Percentiles rank a stretch among this genome's conserved stretches.
Evolutionary conservation across 2,888 invertebrate species (phyloP).

Genomic region (Alloplasta piceator): DNA sequence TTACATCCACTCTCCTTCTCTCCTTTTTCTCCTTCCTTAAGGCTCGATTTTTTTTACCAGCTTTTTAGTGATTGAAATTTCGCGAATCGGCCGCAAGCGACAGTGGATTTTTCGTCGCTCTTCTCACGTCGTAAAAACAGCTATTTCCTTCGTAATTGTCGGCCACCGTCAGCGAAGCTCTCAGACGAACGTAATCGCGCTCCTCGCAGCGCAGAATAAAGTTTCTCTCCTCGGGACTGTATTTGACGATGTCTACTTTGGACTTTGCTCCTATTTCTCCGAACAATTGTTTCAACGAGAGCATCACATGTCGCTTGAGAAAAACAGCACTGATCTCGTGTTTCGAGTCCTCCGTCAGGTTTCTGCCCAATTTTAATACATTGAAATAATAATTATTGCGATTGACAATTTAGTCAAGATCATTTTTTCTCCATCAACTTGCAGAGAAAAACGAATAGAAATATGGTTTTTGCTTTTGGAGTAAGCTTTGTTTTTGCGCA

Average conservation of each 20-base stretch:
- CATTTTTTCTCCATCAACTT: no score
- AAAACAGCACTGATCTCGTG: conserved; percentile 84
- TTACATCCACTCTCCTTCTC: conserved; percentile 29
- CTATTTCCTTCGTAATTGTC: conserved; percentile 83
- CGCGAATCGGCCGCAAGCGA: conserved; percentile 77
- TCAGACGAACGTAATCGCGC: conserved; percentile 85
- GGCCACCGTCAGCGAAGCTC: conserved; percentile 85
- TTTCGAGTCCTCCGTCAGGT: conserved; percentile 81
- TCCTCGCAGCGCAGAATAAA: conserved; percentile 85
- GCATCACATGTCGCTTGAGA: conserved; percentile 86
- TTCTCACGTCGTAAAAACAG: conserved; percentile 85
- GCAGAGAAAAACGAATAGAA: no score
- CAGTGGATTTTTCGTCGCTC: conserved; percentile 84
- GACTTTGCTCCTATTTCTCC: conserved; percentile 86
- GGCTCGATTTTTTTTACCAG: neutral
- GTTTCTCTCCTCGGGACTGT: conserved; percentile 82
- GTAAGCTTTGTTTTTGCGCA: no score
- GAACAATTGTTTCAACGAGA: conserved; percentile 84
- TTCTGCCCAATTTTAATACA: conserved; percentile 80
- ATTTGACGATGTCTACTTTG: conserved; percentile 86
- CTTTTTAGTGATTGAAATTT: conserved; percentile 73
- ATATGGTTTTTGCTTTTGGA: no score
- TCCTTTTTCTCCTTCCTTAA: conserved; percentile 30
- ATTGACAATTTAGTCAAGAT: no score
- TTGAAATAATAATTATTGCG: neutral